Evolutionary conservation across 2,113 vertebrate species (phyloP), one percentile per base, ranked within the genome.

Genomic region (Pangasianodon hypophthalmus): DNA sequence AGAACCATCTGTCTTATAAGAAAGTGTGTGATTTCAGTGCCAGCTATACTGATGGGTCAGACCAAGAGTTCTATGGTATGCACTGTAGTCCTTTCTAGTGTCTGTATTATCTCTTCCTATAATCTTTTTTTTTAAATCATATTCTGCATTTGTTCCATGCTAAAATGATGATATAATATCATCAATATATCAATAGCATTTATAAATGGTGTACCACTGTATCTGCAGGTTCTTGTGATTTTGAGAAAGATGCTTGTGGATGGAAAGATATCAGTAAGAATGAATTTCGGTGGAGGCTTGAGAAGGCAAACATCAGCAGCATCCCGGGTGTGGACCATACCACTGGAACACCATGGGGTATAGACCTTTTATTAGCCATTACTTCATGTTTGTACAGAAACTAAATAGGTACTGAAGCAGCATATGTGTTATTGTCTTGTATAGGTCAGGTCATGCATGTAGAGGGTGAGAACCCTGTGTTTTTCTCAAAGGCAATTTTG

Each of bases 361-460:
- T 14, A 48, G 29, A 77, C 44, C 6, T 86, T 54, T 48, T 44
- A 6, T 44, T 46, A 48, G 16, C 6, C 0, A 37, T 37, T 58
- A 56, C 6, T 52, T 29, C 2, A 21, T 58, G 26, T 18, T 48
- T 48, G 50, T 37, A 18, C 50, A 5, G 2, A 32, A 69, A 50
- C 14, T 85, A 32, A 50, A 84, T 24, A 24, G 86, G 2, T 80
- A 32, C 32, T 58, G 32, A 54, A 71, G 50, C 50, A 29, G 18
- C 8, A 37, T 41, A n/a, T 46, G 11, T 62, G 4, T 56, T 67
- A 6, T 29, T 85, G 16, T 89, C 6, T 86, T 86, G 58, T 82
- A 87, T 91, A 96, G 96, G 96, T 29, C 86, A 94, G n/a, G 92
- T 96, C 85, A 96, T 96, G 95, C 86, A 95, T 86, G n/a, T 93